These are phyloP conservation scores for Drosophila rubida DNA, from an alignment of 2,888 invertebrate genomes.

Conservation along the genomic window DNA sequence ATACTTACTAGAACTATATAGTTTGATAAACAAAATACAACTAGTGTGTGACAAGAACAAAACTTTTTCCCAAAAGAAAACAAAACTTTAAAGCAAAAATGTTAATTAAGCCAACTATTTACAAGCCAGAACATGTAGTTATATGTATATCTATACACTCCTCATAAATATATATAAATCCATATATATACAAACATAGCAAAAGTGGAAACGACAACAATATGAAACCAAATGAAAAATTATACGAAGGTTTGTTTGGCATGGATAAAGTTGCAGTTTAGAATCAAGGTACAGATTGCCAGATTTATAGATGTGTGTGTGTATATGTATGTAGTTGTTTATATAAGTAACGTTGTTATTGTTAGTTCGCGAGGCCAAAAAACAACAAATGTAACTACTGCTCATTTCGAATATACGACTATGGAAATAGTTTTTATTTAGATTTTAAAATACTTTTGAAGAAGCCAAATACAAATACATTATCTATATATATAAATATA, in stretches of 20 bases:
- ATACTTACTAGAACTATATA: constrained; percentile 10
- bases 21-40: constrained; percentile 29
- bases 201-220: constrained; percentile 51
- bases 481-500: constrained; percentile 29
- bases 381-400: constrained; percentile 51
- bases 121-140: constrained; percentile 71
- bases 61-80: constrained; percentile 42
- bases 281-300: constrained; percentile 20
- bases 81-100: constrained; percentile 25
- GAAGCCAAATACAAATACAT: constrained; percentile 60
- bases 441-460: constrained; percentile 71
- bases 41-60: constrained; percentile 34
- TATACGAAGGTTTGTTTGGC: constrained; percentile 63
- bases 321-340: constrained; percentile 67
- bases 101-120: constrained; percentile 77
- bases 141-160: constrained; percentile 36
- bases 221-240: constrained; percentile 46
- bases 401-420: constrained; percentile 18
- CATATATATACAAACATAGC: constrained; percentile 51
- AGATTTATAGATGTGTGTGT: constrained; percentile 29
- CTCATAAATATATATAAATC: constrained; percentile 33
- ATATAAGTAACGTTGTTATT: constrained; percentile 75
- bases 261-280: constrained; percentile 9
- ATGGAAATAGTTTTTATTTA: constrained; percentile 75
- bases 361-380: constrained; percentile 55